phyloP scores from a whole-genome alignment of 2,797 vertebrate species.

The Tauraco hartlaubi region DNA sequence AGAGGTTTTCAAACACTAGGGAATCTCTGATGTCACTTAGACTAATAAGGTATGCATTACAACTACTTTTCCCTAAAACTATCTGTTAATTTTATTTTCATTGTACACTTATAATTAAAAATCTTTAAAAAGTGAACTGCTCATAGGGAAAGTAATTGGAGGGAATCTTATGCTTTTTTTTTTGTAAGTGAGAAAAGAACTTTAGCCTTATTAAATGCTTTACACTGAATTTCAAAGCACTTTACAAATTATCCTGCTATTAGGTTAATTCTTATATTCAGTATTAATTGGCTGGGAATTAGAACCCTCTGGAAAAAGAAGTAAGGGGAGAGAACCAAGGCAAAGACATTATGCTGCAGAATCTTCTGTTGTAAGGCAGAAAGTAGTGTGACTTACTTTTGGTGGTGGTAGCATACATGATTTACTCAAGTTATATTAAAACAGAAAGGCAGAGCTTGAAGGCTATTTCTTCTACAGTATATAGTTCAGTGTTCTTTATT shows the following conservation, averaged over 20 bases:
- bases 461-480: background rate
- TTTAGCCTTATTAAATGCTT: background rate
- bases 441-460: background rate
- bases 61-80: background rate
- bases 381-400: background rate
- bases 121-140: background rate
- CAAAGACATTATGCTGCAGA: background rate
- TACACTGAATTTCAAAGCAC: slow-evolving; percentile 22
- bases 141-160: background rate
- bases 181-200: background rate
- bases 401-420: background rate
- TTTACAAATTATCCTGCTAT: background rate
- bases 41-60: background rate
- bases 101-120: background rate
- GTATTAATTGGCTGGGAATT: background rate
- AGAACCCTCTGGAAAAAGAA: background rate
- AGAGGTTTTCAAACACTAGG: background rate
- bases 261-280: slow-evolving; percentile 29
- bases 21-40: background rate
- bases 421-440: background rate
- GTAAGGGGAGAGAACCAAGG: background rate
- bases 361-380: background rate
- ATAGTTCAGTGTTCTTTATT: background rate
- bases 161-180: background rate
- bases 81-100: background rate